Percentiles rank a stretch among this genome's conserved stretches.
Conservation (phyloP, 1,140 invertebrate genomes). For the Plutomurus gul region DNA sequence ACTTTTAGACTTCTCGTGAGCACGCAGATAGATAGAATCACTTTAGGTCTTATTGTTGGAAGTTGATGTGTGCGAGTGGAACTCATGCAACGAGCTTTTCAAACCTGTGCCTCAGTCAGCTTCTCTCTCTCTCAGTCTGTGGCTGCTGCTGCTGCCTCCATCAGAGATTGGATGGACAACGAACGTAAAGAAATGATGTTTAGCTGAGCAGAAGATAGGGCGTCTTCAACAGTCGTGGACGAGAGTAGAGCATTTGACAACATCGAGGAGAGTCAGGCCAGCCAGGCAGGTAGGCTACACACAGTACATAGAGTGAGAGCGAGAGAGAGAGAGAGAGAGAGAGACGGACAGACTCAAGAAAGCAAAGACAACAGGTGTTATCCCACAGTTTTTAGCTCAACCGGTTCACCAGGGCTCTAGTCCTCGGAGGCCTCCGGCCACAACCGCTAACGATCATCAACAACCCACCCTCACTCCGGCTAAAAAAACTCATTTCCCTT, state of each 20-base stretch:
- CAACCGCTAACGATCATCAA: slow-evolving; percentile 53
- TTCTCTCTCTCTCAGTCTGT: too few relatives aligned
- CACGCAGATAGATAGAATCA: not conserved
- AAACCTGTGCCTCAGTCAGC: not conserved
- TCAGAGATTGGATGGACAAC: slow-evolving; percentile 8
- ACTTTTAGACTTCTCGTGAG: slow-evolving; percentile 15
- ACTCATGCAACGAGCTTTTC: not conserved
- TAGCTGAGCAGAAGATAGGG: not conserved
- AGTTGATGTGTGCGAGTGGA: not conserved
- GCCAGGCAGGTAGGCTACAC: not conserved
- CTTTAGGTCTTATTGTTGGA: not conserved
- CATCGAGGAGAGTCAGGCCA: too few relatives aligned
- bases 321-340: not conserved
- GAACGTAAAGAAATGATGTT: not conserved
- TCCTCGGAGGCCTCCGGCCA: slow-evolving; percentile 47
- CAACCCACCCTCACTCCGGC: slow-evolving; percentile 52
- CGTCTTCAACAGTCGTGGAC: not conserved
- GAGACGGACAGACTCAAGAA: slow-evolving; percentile 29
- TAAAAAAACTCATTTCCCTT: slow-evolving; percentile 54
- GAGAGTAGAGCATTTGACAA: slow-evolving; percentile 36
- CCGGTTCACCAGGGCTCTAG: slow-evolving; percentile 49
- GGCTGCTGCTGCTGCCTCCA: too few relatives aligned
- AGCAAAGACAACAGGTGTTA: slow-evolving; percentile 54
- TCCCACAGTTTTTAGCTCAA: slow-evolving; percentile 48
- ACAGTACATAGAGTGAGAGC: not conserved